Evolutionary conservation across 2,113 vertebrate genomes (phyloP), one percentile per base, ranked within the genome.

Genomic region (Panthera tigris): DNA sequence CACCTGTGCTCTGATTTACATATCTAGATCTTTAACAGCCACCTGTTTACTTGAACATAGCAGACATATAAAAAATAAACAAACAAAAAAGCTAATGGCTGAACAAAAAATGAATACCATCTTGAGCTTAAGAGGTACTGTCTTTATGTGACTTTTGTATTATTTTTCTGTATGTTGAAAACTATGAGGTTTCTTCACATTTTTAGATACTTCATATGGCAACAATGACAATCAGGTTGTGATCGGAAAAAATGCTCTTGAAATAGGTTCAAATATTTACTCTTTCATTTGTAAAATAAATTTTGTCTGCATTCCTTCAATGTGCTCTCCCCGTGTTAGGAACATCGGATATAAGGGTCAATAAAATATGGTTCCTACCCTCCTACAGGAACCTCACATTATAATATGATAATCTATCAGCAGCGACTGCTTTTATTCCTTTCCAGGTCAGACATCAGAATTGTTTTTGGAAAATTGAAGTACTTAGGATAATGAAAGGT

Each of bases 251-350:
- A 89, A 76, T 84, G 63, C 12, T 55, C 50, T 89, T 85, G 41
- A 87, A 96, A 80, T 69, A 96, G 82, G 23, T 83, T 89, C 19
- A 90, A 84, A 39, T 86, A 52, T 93, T 79, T 98, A 39, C 85
- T 96, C 27, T n/a, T 96, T 97, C 74, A 82, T 89, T 94, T 78
- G 21, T 65, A 95, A 91, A 63, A 55, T 82, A 78, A 89, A 33
- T 95, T 93, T 73, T n/a, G 15, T 50, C 27, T 89, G 12, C 31
- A 68, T 86, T 93, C 8, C 39, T 95, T 96, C 66, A 21, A 23
- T 29, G 29, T 85, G 5, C 13, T 31, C 27, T 89, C 27, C 7
- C 8, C 31, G 15, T 65, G 33, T 94, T 79, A 81, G 18, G 48
- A 7, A 82, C 31, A 65, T 31, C 36, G 12, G 16, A 31, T 7